phyloP scores from a whole-genome alignment of 2,113 vertebrate species.

The Shinisaurus crocodilurus region DNA sequence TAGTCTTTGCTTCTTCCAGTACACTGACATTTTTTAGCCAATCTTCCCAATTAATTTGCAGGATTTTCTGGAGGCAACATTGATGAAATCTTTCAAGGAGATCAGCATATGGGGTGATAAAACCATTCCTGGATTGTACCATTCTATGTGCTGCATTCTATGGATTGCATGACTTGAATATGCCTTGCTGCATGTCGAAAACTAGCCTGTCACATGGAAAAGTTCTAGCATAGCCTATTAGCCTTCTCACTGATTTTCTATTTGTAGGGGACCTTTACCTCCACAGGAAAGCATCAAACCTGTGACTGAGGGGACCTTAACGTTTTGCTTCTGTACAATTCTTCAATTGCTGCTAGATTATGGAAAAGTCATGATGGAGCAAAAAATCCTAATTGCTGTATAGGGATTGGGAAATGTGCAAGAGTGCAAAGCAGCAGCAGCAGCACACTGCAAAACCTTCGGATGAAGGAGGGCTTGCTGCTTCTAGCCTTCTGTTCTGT shows the following conservation, averaged over 20 bases:
- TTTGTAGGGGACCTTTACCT: not conserved
- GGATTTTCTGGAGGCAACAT: too few relatives aligned
- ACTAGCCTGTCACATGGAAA: not conserved
- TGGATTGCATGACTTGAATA: not conserved
- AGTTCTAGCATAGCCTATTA: not conserved
- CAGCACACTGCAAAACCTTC: not conserved
- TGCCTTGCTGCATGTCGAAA: not conserved
- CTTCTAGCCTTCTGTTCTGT: not conserved
- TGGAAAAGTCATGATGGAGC: not conserved
- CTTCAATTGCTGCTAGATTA: not conserved
- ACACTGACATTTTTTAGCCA: too few relatives aligned
- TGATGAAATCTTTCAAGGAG: too few relatives aligned
- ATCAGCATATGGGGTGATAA: not conserved
- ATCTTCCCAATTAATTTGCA: too few relatives aligned
- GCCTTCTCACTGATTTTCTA: not conserved
- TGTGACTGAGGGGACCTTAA: not conserved
- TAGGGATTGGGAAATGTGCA: not conserved
- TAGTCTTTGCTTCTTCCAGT: too few relatives aligned
- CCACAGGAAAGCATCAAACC: not conserved
- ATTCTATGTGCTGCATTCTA: not conserved
- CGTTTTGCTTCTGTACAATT: not conserved
- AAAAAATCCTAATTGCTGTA: not conserved
- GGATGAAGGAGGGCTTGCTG: not conserved
- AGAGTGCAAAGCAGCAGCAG: not conserved
- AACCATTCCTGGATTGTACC: not conserved